Evolutionary conservation across 2,888 invertebrate genomes (phyloP), one percentile per base, ranked within the genome.

Genomic region (Linnaemya tessellans): DNA sequence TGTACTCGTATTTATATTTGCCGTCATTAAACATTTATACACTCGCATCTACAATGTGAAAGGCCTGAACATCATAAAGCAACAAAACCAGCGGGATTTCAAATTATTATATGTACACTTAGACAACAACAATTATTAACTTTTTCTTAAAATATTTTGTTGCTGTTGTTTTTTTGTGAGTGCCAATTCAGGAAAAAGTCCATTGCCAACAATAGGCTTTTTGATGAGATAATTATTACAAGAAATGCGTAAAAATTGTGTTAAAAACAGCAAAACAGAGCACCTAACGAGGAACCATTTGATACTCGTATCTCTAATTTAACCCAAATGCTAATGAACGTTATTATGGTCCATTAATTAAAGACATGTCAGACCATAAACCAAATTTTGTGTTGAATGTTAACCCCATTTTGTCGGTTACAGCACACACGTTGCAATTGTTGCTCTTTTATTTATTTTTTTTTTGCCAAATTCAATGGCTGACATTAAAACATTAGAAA

Each of bases 31-130:
- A 2, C 62, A 62, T 22, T 35, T 35, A 51, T 35, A 15, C 8
- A 15, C 41, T 41, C 22, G 22, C 20, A 3, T 18, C 8, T 54
- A 22, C 43, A 73, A 81, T 73, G 84, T 80, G 80, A 80, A 80
- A 84, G 84, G 75, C 84, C 65, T 65, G 56, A 79, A 62, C 20
- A 73, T 60, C 49, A 70, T 64, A 77, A 70, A 77, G 41, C 41
- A 77, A 68, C 30, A n/a, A 77, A 78, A 79, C 73, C 84, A 84
- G 84, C 84, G 75, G 84, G 84, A 75, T 84, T 80, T 84, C 35
- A 70, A 80, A 84, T 84, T 75, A 80, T 75, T 65, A 80, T 80
- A n/a, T n/a, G n/a, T n/a, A 64, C 70, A 67, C 75, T 80, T 80
- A 71, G 51, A 80, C 80, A 80, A 70, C 70, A 54, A 71, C 75